Base-by-base conservation (phyloP, 2,888 invertebrate genomes). In the Eudasyphora cyanicolor region DNA sequence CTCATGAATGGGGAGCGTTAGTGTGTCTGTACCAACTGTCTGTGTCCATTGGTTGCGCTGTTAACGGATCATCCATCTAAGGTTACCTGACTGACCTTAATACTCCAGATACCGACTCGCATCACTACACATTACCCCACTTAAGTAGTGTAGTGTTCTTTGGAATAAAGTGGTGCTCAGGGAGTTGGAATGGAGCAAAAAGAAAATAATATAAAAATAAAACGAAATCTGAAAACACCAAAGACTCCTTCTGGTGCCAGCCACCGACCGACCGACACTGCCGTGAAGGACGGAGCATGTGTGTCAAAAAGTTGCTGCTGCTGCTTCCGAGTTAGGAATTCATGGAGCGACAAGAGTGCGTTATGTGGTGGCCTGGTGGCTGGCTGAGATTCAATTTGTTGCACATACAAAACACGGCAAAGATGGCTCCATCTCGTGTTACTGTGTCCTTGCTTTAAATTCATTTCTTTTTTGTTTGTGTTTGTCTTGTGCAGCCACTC, bases 311-410 rank as follows among this genome's bases (percentile, higher is more conserved):
- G 17, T 57, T 57, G 27, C 12, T 35, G 35, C 35, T 10, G 35
- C 35, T 7, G 17, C 6, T 62, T 32, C 8, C 19, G 12, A 35
- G 35, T 38, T 38, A 8, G 19, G 38, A 38, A 64, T 64, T 35
- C 38, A 64, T 64, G 19, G 38, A 19, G 64, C 38, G 29, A 42
- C 42, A 42, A 67, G 42, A 14, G 54, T 21, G 54, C 21, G 54
- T 54, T n/a, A 19, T 62, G 73, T 80, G 73, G 76, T 74, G 51
- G 76, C 69, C 69, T 83, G 76, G 76, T 83, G 76, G 57, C 38
- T 69, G 76, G 60, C 81, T 84, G 81, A 84, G 81, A 84, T 84
- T 84, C 78, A 84, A 84, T 84, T 84, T 81, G 84, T 79, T 82
- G 81, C 83, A 78, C 80, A 77, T 77, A 82, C 71, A 78, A 64